phyloP scores from a whole-genome alignment of 2,797 vertebrate genomes.

The Helarctos malayanus region DNA sequence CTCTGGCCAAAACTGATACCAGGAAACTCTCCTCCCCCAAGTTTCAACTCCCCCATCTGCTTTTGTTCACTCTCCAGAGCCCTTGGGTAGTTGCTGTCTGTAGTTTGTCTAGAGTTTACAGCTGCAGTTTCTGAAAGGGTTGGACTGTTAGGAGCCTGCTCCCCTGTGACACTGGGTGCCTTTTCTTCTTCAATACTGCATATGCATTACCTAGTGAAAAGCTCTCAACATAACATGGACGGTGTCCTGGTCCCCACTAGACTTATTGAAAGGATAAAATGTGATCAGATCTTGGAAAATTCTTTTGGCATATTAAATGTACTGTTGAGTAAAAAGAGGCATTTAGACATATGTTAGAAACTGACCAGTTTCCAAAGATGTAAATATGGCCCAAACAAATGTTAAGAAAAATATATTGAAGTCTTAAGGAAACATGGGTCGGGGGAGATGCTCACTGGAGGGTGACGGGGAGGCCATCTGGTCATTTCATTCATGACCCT shows the following conservation, averaged over 20 bases:
- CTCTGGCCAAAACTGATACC: not conserved
- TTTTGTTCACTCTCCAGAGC: not conserved
- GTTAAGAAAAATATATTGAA: not conserved
- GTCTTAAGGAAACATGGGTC: not conserved
- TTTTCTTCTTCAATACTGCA: not conserved
- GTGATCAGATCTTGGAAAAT: not conserved
- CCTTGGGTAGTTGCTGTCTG: not conserved
- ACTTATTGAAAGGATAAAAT: not conserved
- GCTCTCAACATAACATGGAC: not conserved
- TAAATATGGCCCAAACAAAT: not conserved
- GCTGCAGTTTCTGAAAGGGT: not conserved
- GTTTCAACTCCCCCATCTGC: not conserved
- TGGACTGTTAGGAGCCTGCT: not conserved
- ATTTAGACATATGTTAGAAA: not conserved
- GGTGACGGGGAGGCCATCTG: not conserved
- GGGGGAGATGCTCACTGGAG: not conserved
- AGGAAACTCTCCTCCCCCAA: not conserved
- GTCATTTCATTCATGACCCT: not conserved
- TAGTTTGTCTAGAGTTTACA: not conserved
- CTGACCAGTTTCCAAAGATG: not conserved
- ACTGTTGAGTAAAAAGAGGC: not conserved
- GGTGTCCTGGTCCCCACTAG: not conserved
- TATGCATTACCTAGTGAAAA: not conserved
- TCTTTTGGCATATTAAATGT: not conserved
- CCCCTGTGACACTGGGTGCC: accelerated